Evolutionary conservation across 2,888 invertebrate genomes (phyloP).

Genomic region (Melikaiella ostensackeni): DNA sequence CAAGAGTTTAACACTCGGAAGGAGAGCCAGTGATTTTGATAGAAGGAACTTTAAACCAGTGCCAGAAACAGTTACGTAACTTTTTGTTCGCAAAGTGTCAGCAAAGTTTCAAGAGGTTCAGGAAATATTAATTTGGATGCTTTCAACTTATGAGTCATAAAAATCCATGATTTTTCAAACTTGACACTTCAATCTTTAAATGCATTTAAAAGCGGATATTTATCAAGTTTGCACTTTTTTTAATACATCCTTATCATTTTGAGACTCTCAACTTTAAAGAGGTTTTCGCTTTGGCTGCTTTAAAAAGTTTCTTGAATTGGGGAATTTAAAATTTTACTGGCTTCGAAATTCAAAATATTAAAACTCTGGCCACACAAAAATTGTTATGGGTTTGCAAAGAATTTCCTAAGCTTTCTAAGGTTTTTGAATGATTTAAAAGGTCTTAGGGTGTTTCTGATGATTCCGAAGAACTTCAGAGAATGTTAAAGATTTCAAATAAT

Average conservation of each 20-base stretch:
- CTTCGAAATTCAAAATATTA: no score
- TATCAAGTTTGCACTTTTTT: not conserved
- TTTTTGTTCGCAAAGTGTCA: slow-evolving; percentile 26
- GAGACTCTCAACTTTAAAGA: no score
- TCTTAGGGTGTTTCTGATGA: no score
- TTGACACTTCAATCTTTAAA: not conserved
- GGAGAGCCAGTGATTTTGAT: slow-evolving; percentile 16
- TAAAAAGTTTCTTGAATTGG: no score
- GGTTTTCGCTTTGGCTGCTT: no score
- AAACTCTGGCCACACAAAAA: no score
- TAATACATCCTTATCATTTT: not conserved
- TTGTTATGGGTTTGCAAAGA: no score
- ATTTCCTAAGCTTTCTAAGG: no score
- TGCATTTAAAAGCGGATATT: not conserved
- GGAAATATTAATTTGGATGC: slow-evolving; percentile 1
- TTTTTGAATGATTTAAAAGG: no score
- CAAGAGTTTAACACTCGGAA: slow-evolving; percentile 15
- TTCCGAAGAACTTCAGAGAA: no score
- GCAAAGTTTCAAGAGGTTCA: not conserved
- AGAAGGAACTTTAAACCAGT: slow-evolving; percentile 19
- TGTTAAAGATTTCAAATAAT: no score
- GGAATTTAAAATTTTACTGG: no score
- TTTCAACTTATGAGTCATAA: not conserved
- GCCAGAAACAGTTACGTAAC: slow-evolving; percentile 33
- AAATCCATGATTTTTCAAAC: not conserved